Evolutionary conservation across 1,140 invertebrate species (phyloP).

Genomic region (Chionoecetes opilio): DNA sequence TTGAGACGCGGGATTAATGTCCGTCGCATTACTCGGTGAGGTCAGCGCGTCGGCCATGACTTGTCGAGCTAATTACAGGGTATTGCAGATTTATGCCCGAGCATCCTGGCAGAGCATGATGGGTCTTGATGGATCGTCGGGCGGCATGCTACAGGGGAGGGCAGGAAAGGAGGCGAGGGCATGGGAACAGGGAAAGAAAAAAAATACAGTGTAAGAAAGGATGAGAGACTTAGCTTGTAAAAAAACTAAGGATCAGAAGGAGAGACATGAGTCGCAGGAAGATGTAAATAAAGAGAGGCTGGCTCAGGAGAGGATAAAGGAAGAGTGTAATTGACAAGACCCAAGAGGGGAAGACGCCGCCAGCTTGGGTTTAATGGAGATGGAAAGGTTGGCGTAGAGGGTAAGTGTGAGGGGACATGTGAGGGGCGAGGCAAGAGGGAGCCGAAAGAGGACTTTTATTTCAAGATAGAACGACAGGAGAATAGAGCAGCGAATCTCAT

Average conservation of each 20-base stretch:
- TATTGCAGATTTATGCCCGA: constrained; percentile 77
- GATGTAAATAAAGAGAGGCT: not conserved
- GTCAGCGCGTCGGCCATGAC: constrained; percentile 65
- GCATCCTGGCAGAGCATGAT: constrained; percentile 74
- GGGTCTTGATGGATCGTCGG: constrained; percentile 72
- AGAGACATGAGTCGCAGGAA: not conserved
- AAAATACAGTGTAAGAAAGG: not conserved
- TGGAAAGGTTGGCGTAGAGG: constrained; percentile 25
- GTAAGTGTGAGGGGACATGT: constrained; percentile 16
- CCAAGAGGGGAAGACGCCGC: constrained; percentile 22
- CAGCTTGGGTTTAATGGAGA: constrained; percentile 28
- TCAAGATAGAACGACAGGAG: constrained; percentile 29
- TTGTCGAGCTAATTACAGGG: constrained; percentile 77
- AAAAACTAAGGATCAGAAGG: constrained; percentile 2
- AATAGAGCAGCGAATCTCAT: not conserved
- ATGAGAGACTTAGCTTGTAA: not conserved
- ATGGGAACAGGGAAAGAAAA: not conserved
- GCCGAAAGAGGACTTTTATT: constrained; percentile 19
- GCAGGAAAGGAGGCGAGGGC: not conserved
- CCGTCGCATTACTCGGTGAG: constrained; percentile 68
- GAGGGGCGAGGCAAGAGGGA: not conserved
- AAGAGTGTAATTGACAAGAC: constrained; percentile 29
- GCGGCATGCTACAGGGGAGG: constrained; percentile 63
- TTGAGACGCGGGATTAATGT: constrained; percentile 59
- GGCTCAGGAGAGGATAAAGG: constrained; percentile 32